A percentile compares a stretch with the other conserved stretches of the same genome.
Evolutionary conservation across 2,797 vertebrate genomes (phyloP).

Genomic region (Myotis myotis): DNA sequence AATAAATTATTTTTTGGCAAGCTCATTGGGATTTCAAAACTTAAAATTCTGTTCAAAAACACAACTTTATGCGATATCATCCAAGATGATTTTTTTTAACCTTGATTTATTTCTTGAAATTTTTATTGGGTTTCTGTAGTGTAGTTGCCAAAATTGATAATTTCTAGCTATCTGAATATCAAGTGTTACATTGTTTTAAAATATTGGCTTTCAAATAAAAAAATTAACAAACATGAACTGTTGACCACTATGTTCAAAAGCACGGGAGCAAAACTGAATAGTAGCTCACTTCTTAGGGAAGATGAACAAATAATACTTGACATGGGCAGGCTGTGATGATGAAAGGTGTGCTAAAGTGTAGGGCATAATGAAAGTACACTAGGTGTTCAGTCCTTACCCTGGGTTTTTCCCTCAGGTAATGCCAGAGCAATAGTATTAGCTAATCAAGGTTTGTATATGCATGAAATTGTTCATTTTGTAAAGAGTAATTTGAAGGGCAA

Average conservation of each 20-base stretch:
- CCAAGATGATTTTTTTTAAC: constrained; percentile 38
- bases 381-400: background rate
- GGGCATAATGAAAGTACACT: background rate
- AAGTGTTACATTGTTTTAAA: constrained; percentile 5
- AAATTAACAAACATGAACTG: background rate
- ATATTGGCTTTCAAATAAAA: background rate
- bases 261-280: background rate
- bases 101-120: constrained; percentile 20
- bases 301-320: background rate
- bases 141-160: background rate
- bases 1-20: background rate
- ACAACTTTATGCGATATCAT: background rate
- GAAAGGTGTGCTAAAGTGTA: background rate
- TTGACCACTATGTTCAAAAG: background rate
- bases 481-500: constrained; percentile 22
- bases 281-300: background rate
- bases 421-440: background rate
- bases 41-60: background rate
- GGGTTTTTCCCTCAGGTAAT: background rate
- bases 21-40: constrained; percentile 2
- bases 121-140: constrained; percentile 34
- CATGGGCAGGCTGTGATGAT: background rate
- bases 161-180: constrained; percentile 17
- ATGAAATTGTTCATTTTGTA: constrained; percentile 45
- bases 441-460: background rate